A percentile compares a stretch with the other conserved stretches of the same genome.
Conservation (phyloP, 2,888 invertebrate species). For the Drosophila fungiperda region DNA sequence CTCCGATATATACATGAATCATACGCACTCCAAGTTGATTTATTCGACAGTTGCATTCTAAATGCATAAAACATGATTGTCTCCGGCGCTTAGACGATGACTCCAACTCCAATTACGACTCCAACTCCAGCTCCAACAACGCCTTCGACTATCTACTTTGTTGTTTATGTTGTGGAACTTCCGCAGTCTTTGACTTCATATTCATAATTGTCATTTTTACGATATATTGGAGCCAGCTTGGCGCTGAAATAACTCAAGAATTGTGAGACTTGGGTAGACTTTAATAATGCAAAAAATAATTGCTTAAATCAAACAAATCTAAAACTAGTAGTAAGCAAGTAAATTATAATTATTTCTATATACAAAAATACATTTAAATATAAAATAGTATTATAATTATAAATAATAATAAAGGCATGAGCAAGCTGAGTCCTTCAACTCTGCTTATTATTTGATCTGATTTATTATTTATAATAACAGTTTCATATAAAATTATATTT, state of each 20-base stretch:
- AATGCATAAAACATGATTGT: constrained; percentile 50
- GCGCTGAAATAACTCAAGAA: constrained; percentile 19
- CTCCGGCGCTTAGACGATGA: constrained; percentile 46
- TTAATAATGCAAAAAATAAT: not conserved
- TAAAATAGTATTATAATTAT: not conserved
- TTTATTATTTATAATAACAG: not conserved
- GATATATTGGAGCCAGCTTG: constrained; percentile 18
- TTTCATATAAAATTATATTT: not conserved
- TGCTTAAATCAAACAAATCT: not conserved
- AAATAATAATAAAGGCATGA: not conserved
- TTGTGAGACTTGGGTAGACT: not conserved
- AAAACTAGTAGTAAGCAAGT: not conserved
- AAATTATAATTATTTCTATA: not conserved
- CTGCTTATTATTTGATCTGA: not conserved
- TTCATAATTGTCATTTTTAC: constrained; percentile 26
- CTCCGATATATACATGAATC: constrained; percentile 56
- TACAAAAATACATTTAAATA: not conserved
- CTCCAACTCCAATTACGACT: constrained; percentile 12
- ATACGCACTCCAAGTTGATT: constrained; percentile 53
- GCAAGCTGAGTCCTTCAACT: not conserved
- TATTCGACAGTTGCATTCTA: constrained; percentile 56
- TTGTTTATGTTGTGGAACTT: constrained; percentile 43
- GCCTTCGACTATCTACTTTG: constrained; percentile 45
- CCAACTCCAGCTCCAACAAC: constrained; percentile 2
- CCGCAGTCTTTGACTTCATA: constrained; percentile 33